Conservation (phyloP, 2,113 vertebrate genomes). For the Leuciscus idus region DNA sequence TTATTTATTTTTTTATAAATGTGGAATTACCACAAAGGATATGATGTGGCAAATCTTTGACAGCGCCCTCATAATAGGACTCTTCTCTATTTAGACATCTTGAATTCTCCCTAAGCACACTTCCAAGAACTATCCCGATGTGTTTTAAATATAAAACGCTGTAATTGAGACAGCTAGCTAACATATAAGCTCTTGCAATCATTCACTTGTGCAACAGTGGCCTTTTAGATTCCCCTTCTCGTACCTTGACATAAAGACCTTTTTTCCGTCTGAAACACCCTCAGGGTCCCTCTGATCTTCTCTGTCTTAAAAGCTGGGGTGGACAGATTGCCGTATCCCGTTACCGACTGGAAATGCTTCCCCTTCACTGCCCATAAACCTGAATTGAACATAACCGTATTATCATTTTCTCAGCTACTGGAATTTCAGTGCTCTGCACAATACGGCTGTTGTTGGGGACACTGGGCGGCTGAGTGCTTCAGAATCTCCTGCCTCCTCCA, state of each 20-base stretch:
- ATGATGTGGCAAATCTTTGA: slow-evolving; percentile 53
- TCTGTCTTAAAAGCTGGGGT: slow-evolving; percentile 22
- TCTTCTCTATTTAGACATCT: slow-evolving; percentile 26
- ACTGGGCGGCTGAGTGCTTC: background rate
- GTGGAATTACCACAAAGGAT: slow-evolving; percentile 54
- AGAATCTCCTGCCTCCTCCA: background rate
- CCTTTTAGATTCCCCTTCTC: slow-evolving; percentile 12
- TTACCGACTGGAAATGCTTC: slow-evolving; percentile 48
- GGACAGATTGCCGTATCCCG: slow-evolving; percentile 37
- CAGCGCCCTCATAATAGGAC: slow-evolving; percentile 25
- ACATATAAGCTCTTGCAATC: slow-evolving; percentile 10
- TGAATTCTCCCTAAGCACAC: background rate
- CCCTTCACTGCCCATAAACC: slow-evolving; percentile 24
- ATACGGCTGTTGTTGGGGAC: slow-evolving; percentile 45
- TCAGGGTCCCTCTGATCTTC: slow-evolving; percentile 5
- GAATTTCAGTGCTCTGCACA: slow-evolving; percentile 46
- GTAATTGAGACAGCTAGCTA: slow-evolving; percentile 4
- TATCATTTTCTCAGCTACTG: slow-evolving; percentile 51
- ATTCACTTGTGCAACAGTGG: slow-evolving; percentile 4
- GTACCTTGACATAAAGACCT: slow-evolving; percentile 14
- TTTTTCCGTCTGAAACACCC: slow-evolving; percentile 33
- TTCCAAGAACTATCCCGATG: slow-evolving; percentile 26
- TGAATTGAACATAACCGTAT: slow-evolving; percentile 46
- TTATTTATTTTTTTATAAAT: slow-evolving; percentile 16
- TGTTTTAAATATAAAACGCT: slow-evolving; percentile 27